These are phyloP conservation scores for Porites lutea DNA, from an alignment of 64 coral and sea anemone genomes.

Conservation along the genomic window DNA sequence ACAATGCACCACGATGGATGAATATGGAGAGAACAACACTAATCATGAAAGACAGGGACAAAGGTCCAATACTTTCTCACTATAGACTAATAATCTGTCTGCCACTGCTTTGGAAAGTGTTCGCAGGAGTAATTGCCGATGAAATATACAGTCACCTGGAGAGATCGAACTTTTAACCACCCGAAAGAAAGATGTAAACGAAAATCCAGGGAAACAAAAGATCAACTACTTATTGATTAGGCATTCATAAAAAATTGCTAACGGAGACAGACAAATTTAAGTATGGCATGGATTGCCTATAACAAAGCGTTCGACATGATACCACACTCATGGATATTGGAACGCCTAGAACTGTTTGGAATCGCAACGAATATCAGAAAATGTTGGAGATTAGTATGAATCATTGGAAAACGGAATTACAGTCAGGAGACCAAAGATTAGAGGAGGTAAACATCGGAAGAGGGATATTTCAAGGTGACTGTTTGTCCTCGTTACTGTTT, in stretches of 20 bases:
- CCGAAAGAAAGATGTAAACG: slow-evolving; percentile 9
- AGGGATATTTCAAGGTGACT: not conserved
- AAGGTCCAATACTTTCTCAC: not conserved
- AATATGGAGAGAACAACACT: not conserved
- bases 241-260: not conserved
- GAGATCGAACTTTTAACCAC: not conserved
- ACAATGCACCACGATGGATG: slow-evolving; percentile 48
- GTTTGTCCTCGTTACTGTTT: not conserved
- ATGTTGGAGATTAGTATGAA: no score
- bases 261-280: not conserved
- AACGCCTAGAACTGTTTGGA: not conserved
- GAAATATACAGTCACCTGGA: slow-evolving; percentile 2
- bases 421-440: not conserved
- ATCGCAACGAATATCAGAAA: not conserved
- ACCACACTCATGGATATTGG: slow-evolving; percentile 13
- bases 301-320: slow-evolving; percentile 43
- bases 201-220: slow-evolving; percentile 11
- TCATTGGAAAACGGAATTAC: not conserved
- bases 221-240: slow-evolving; percentile 20
- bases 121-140: slow-evolving; percentile 17
- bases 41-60: slow-evolving; percentile 19
- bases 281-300: slow-evolving; percentile 50
- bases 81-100: slow-evolving; percentile 14
- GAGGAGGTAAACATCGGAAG: not conserved
- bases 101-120: slow-evolving; percentile 5